Percentiles rank a stretch among this genome's conserved stretches.
Conservation (phyloP, 2,113 vertebrate species). For the Platichthys stellatus region DNA sequence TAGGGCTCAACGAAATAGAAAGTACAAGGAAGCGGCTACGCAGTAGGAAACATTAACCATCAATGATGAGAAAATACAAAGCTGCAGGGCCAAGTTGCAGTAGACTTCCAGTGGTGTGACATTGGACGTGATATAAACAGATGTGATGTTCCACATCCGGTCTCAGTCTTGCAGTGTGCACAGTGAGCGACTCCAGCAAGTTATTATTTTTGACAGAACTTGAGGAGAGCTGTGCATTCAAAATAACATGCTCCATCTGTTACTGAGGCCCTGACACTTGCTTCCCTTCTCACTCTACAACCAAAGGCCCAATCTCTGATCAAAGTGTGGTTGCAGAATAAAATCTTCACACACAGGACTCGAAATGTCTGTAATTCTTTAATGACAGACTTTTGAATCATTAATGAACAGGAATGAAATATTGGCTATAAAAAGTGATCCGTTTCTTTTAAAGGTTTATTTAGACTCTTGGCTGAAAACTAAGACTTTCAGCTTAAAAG, state of each 20-base stretch:
- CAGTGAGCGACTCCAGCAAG: slow-evolving; percentile 13
- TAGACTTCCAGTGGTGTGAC: neutral
- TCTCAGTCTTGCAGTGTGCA: slow-evolving; percentile 31
- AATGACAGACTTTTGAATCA: too few relatives aligned
- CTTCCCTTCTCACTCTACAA: neutral
- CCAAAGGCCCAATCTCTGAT: neutral
- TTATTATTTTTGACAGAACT: slow-evolving; percentile 8
- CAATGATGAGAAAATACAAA: slow-evolving; percentile 8
- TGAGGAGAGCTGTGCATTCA: slow-evolving; percentile 10
- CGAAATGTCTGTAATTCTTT: too few relatives aligned
- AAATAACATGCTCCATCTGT: slow-evolving; percentile 4
- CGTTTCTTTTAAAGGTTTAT: neutral
- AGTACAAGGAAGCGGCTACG: neutral
- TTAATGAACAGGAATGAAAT: too few relatives aligned
- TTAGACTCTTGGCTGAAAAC: too few relatives aligned
- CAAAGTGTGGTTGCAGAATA: neutral
- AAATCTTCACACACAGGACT: neutral
- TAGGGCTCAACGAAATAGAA: neutral
- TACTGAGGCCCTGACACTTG: neutral
- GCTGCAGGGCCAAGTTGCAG: slow-evolving; percentile 4
- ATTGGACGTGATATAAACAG: neutral
- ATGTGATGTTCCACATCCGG: slow-evolving; percentile 1
- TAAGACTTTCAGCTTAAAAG: neutral
- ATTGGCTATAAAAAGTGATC: neutral
- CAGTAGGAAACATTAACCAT: neutral